phyloP scores from a whole-genome alignment of 2,888 invertebrate species.

The Nineta flava region DNA sequence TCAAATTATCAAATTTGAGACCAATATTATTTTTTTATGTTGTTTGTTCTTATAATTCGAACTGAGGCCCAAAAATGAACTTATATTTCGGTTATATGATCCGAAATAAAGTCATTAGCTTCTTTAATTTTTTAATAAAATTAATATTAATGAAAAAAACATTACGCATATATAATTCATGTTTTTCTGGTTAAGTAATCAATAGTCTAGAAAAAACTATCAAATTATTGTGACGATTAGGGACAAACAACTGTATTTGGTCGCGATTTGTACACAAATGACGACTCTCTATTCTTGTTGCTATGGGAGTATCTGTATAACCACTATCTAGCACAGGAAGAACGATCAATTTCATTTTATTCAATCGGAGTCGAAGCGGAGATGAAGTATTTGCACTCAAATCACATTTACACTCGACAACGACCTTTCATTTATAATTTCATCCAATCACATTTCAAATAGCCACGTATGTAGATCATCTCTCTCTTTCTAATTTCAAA shows the following conservation, averaged over 20 bases:
- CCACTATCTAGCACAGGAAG: background rate
- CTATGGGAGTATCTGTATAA: background rate
- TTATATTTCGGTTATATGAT: constrained; percentile 2
- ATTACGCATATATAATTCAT: constrained; percentile 4
- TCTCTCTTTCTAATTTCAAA: background rate
- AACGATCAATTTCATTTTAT: constrained; percentile 1
- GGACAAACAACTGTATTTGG: constrained; percentile 8
- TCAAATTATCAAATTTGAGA: background rate
- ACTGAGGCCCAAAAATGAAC: background rate
- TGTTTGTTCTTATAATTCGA: background rate
- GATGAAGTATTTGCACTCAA: too few relatives aligned
- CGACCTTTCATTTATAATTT: too few relatives aligned
- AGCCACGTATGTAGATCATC: background rate
- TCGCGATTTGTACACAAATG: constrained; percentile 9
- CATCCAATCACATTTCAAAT: too few relatives aligned
- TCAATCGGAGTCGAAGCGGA: background rate
- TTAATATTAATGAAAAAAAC: constrained; percentile 3
- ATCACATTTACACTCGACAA: too few relatives aligned
- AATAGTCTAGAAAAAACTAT: background rate
- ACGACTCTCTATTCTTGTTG: background rate
- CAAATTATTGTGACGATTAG: constrained; percentile 3
- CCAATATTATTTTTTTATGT: background rate
- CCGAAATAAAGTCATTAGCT: background rate
- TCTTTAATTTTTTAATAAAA: background rate
- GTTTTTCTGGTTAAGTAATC: background rate